phyloP scores from a whole-genome alignment of 2,797 vertebrate species.

The Melanotaenia maccullochi region DNA sequence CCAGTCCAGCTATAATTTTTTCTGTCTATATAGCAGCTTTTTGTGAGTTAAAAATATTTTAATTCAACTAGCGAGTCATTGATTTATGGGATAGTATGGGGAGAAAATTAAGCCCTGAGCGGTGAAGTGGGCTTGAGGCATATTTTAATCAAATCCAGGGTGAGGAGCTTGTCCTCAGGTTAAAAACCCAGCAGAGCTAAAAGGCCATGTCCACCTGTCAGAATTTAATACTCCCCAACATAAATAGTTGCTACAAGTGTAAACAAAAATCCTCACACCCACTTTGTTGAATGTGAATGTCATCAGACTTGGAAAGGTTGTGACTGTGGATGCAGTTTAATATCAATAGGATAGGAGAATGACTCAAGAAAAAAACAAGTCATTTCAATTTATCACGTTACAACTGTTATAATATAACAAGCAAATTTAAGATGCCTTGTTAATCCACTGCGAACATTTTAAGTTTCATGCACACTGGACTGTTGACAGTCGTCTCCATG shows the following conservation, averaged over 20 bases:
- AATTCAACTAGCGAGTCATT: slow-evolving; percentile 49
- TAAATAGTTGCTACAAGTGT: slow-evolving; percentile 15
- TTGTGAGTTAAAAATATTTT: slow-evolving; percentile 58
- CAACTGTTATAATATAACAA: slow-evolving; percentile 10
- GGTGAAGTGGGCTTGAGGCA: slow-evolving; percentile 44
- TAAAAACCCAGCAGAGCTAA: slow-evolving; percentile 47
- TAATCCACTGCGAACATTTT: slow-evolving; percentile 2
- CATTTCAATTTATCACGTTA: background rate
- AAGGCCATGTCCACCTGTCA: slow-evolving; percentile 45
- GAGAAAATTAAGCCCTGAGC: slow-evolving; percentile 73
- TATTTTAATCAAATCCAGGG: slow-evolving; percentile 60
- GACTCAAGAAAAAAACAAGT: slow-evolving; percentile 1
- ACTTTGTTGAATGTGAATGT: background rate
- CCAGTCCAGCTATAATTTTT: background rate
- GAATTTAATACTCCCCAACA: slow-evolving; percentile 38
- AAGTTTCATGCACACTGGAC: background rate
- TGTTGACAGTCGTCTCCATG: background rate
- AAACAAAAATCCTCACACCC: background rate
- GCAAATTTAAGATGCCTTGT: background rate
- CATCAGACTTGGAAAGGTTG: slow-evolving; percentile 6
- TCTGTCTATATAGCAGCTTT: slow-evolving; percentile 13
- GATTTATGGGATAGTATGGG: slow-evolving; percentile 64
- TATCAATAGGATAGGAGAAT: background rate
- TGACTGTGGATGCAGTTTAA: background rate
- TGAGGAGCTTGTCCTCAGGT: slow-evolving; percentile 51